These are phyloP conservation scores for Columba janthina DNA, from an alignment of 2,113 vertebrate species.

Conservation along the genomic window DNA sequence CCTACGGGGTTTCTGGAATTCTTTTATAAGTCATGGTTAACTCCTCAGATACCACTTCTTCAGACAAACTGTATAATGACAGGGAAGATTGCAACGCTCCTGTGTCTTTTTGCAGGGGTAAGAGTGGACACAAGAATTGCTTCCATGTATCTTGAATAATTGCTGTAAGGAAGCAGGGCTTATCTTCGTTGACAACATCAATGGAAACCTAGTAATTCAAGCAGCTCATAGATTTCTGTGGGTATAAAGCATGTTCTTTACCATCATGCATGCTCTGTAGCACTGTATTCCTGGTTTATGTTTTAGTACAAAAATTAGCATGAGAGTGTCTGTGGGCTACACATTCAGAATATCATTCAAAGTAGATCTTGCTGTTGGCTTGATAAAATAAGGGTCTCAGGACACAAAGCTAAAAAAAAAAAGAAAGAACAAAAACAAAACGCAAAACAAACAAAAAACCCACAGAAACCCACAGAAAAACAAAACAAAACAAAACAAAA, in stretches of 20 bases:
- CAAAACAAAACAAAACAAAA: neutral
- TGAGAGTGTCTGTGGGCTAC: rapidly evolving
- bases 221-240: neutral
- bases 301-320: neutral
- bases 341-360: rapidly evolving
- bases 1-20: neutral
- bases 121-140: neutral
- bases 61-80: neutral
- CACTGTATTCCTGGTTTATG: neutral
- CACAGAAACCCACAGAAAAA: too few relatives aligned
- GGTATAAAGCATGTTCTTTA: neutral
- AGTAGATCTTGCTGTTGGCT: neutral
- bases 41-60: neutral
- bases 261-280: neutral
- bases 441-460: neutral
- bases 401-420: neutral
- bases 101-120: neutral
- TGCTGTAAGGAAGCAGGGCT: neutral
- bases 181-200: neutral
- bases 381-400: neutral
- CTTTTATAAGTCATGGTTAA: neutral
- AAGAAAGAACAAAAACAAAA: neutral
- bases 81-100: neutral
- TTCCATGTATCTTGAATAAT: neutral
- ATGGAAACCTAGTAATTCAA: neutral